Base-by-base conservation (phyloP, 2,113 vertebrate genomes). In the Oxyura jamaicensis region DNA sequence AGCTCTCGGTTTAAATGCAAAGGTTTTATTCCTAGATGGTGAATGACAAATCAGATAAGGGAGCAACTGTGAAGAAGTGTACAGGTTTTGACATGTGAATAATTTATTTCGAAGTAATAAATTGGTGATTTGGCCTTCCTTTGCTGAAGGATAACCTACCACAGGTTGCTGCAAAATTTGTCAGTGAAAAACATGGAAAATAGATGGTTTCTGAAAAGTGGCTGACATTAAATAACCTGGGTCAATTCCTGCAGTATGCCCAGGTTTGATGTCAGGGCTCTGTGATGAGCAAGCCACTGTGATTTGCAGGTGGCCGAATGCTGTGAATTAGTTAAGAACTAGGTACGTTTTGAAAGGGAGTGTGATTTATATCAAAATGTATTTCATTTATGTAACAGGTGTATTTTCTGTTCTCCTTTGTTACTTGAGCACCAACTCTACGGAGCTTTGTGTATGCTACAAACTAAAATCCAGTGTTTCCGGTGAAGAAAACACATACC, bases 1-100 rank as follows among this genome's bases (percentile, higher is more conserved):
- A 16, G 11, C 0, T 0, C 60, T 83, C 0, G 0, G 21, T 73
- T 20, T 39, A 44, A 46, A 35, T 36, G 6, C 53, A 42, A 73
- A 66, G 46, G 36, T 89, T 82, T 85, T 74, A 44, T 73, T 87
- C 79, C 75, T 69, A 69, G 39, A 17, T 80, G 29, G 21, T 3
- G 6, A 89, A 44, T 73, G 62, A 62, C 50, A 69, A 33, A 66
- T 58, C 3, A 1, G 71, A 44, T 79, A 23, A 12, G 58, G 50
- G 31, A 65, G n/a, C 23, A 41, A 22, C n/a, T 79, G 35, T 35
- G 69, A 60, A 82, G 88, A 86, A 19, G 22, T 56, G 2, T 3
- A 46, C 52, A 66, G 48, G 39, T 79, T 91, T 50, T 80, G 63
- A 56, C 53, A 60, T 8, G 41, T 44, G 52, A 84, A 62, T 20